Evolutionary conservation across 2,797 vertebrate species (phyloP).

Genomic region (Hydrocynus forskahlii): DNA sequence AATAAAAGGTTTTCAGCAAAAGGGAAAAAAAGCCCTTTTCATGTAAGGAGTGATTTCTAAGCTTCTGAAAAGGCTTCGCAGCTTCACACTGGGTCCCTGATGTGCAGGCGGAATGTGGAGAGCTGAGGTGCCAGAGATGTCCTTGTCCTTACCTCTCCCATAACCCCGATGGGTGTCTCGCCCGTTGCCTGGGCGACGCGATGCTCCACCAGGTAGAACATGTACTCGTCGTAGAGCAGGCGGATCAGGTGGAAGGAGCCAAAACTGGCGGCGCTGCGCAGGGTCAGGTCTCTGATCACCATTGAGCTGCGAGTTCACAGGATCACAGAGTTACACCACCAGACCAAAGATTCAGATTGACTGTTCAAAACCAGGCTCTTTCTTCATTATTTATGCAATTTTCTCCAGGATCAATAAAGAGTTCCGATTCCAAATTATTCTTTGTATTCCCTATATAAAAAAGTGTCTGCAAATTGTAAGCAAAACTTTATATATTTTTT

Average conservation of each 20-base stretch:
- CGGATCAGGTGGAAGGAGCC: constrained; percentile 99
- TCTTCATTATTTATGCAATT: too few relatives aligned
- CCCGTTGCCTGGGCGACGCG: constrained; percentile 95
- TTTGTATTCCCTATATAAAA: not conserved
- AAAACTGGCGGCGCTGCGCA: constrained; percentile 97
- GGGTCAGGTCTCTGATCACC: constrained; percentile 97
- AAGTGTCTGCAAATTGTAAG: too few relatives aligned
- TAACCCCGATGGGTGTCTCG: constrained; percentile 93
- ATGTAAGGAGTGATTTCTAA: not conserved
- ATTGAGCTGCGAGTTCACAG: constrained; percentile 84
- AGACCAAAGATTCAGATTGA: not conserved
- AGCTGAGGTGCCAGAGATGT: not conserved
- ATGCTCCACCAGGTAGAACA: constrained; percentile 99
- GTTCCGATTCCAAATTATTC: not conserved
- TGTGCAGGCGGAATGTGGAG: not conserved
- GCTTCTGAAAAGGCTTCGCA: not conserved
- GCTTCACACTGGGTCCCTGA: constrained; percentile 1
- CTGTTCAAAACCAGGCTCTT: too few relatives aligned
- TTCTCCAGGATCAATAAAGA: too few relatives aligned
- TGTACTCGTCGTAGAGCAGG: constrained; percentile 97
- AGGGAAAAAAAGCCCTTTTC: constrained; percentile 8
- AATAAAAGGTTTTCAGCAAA: not conserved
- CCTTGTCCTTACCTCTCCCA: constrained; percentile 89
- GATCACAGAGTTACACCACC: not conserved
- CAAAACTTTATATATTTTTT: too few relatives aligned